Evolutionary conservation across 1,140 invertebrate species (phyloP), one percentile per base, ranked within the genome.

Genomic region (Acromyrmex echinatior): DNA sequence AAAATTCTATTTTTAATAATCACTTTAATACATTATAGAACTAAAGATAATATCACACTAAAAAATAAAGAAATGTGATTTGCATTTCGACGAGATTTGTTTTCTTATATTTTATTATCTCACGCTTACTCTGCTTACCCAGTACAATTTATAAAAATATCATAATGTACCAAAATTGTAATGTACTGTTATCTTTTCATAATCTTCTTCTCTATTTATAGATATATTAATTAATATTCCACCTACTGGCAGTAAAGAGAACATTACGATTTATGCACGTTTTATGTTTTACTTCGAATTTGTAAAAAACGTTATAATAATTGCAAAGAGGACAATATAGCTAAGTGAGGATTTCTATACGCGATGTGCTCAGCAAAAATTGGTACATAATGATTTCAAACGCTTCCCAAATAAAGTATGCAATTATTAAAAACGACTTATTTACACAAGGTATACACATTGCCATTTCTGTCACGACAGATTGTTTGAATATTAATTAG

Each of bases 101-200:
- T 90, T 71, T 45, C 9, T 86, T 90, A 35, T 87, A 65, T 91
- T 93, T 94, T 92, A 94, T 93, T 93, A 90, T 92, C 77, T 91
- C 89, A 92, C 82, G 88, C 63, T 91, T 93, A 92, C 92, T 89
- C 92, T 89, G 88, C 90, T 94, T 94, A 94, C 92, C 92, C 79
- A 90, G 92, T 94, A 95, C 92, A 94, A 92, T 93, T 94, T 95
- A 93, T 94, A 95, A 94, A 95, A 94, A 95, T 95, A 95, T 92
- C 89, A 94, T 94, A 94, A 92, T 92, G 93, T 95, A 94, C 92
- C 92, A 94, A 94, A 94, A 94, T 92, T 94, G 92, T 89, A 92
- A 94, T 94, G 87, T 94, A 92, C 91, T 87, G 53, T 88, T 63
- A 81, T 71, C 88, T 81, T 74, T 76, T 94, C 56, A 93, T 90